Percentiles rank a stretch among this genome's conserved stretches.
These are phyloP conservation scores for Tachina lurida DNA, from an alignment of 2,888 invertebrate genomes.

Conservation along the genomic window DNA sequence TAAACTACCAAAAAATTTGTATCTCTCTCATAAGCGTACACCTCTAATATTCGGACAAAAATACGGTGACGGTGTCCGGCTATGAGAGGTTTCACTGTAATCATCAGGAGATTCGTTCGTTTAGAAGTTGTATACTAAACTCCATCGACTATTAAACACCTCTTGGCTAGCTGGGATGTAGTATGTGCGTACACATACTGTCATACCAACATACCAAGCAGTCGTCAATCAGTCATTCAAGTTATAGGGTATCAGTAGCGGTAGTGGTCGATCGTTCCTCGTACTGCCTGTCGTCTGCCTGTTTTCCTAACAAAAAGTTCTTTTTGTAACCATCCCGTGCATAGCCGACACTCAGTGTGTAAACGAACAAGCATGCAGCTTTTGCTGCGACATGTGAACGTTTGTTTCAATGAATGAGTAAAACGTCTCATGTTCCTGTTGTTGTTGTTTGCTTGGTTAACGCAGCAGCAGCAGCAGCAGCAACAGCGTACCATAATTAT, in stretches of 20 bases:
- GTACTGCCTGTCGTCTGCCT: not conserved
- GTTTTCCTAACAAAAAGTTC: slow-evolving; percentile 14
- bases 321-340: slow-evolving; percentile 48
- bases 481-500: slow-evolving; percentile 64
- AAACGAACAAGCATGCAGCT: slow-evolving; percentile 37
- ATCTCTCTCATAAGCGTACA: no score
- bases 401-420: slow-evolving; percentile 58
- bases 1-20: no score
- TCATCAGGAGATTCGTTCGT: no score
- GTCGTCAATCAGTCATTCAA: slow-evolving; percentile 47
- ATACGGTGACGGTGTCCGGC: no score
- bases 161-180: no score
- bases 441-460: slow-evolving; percentile 33
- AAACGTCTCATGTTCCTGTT: slow-evolving; percentile 22
- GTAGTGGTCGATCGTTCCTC: slow-evolving; percentile 60
- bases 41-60: no score
- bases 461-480: slow-evolving; percentile 46
- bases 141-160: no score
- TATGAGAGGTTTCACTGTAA: no score
- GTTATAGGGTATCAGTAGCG: slow-evolving; percentile 58
- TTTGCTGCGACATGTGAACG: slow-evolving; percentile 44
- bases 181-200: not conserved
- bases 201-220: slow-evolving; percentile 8
- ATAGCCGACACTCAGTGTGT: slow-evolving; percentile 29
- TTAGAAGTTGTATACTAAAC: no score